Evolutionary conservation across 1,140 invertebrate genomes (phyloP).

Genomic region (Spodoptera frugiperda): DNA sequence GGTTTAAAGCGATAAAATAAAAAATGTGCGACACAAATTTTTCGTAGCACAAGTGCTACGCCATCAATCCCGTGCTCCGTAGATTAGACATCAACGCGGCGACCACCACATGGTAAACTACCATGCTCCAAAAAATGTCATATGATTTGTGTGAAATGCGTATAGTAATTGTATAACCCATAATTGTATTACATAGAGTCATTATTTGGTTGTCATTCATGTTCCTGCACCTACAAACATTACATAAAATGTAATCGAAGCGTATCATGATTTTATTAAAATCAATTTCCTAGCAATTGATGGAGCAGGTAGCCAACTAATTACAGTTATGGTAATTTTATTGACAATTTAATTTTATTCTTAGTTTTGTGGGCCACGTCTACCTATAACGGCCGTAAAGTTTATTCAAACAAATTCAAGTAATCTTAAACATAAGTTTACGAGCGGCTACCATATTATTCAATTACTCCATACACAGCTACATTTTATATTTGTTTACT

Average conservation of each 20-base stretch:
- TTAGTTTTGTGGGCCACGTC: slow-evolving; percentile 21
- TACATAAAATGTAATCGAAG: not conserved
- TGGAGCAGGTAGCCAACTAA: slow-evolving; percentile 9
- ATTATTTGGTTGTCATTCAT: slow-evolving; percentile 1
- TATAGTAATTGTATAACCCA: not conserved
- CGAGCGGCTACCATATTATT: slow-evolving; percentile 35
- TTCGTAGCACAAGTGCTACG: too few species aligned
- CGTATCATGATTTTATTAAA: slow-evolving; percentile 1
- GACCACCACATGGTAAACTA: not conserved
- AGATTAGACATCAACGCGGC: slow-evolving; percentile 39
- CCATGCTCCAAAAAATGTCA: too few species aligned
- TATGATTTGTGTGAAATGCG: not conserved
- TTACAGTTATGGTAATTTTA: slow-evolving; percentile 25
- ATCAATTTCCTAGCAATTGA: slow-evolving; percentile 15
- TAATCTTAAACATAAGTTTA: slow-evolving; percentile 33
- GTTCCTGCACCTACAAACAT: not conserved
- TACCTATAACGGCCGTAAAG: slow-evolving; percentile 21
- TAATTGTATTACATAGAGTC: not conserved
- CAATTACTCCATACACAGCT: slow-evolving; percentile 17
- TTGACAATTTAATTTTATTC: slow-evolving; percentile 31
- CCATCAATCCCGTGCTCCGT: not conserved
- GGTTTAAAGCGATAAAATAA: too few species aligned
- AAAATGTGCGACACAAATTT: too few species aligned
- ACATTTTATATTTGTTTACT: slow-evolving; percentile 25
- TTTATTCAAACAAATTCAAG: slow-evolving; percentile 15